phyloP scores from a whole-genome alignment of 2,797 vertebrate species.

The Sebastes vulpes region DNA sequence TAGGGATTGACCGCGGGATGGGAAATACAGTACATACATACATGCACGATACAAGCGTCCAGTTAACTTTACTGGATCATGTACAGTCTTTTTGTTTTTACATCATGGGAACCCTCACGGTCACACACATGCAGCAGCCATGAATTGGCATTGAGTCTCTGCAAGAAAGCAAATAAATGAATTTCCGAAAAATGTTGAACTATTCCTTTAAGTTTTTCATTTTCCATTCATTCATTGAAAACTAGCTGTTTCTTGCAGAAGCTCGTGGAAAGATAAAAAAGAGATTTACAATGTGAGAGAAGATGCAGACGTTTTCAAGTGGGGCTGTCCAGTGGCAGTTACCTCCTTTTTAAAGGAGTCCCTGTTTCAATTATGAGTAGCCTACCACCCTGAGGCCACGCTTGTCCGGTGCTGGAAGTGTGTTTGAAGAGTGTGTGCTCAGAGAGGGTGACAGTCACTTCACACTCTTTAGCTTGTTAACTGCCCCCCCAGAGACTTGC shows the following conservation, averaged over 20 bases:
- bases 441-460: conserved; percentile 68
- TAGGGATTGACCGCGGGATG: background rate
- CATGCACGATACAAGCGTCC: background rate
- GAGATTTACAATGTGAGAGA: background rate
- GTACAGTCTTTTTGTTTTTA: background rate
- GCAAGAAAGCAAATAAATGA: background rate
- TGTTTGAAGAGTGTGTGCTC: conserved; percentile 54
- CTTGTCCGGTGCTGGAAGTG: conserved; percentile 58
- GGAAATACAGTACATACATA: background rate
- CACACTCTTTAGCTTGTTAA: conserved; percentile 72
- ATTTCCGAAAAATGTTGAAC: background rate
- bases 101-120: background rate
- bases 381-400: conserved; percentile 37
- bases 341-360: conserved; percentile 46
- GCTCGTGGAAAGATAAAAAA: background rate
- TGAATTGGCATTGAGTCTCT: background rate
- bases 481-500: conserved; percentile 59
- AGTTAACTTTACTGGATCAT: background rate
- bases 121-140: background rate
- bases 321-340: conserved; percentile 16
- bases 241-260: background rate
- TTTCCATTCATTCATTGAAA: background rate
- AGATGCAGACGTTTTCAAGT: conserved; percentile 4
- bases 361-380: conserved; percentile 59
- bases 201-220: background rate